Evolutionary conservation across 1,140 invertebrate species (phyloP), one percentile per base, ranked within the genome.

Genomic region (Radopholus similis): DNA sequence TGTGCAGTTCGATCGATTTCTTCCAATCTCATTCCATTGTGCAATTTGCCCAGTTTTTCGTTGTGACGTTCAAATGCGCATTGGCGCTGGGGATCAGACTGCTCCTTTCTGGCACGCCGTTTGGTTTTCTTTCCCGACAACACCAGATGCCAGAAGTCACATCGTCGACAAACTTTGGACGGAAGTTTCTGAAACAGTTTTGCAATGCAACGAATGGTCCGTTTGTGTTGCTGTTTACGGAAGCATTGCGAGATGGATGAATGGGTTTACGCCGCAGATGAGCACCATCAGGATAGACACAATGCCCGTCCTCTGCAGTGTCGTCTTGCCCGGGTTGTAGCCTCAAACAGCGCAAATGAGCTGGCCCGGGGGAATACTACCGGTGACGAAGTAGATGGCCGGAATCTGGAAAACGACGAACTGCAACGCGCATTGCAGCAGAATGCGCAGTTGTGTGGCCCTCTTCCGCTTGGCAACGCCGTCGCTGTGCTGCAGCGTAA

Each of bases 331-430:
- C 23, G 47, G 47, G 30, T 51, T 26, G 23, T 28, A 51, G 30
- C 47, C 47, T 51, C 15, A 13, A 51, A 51, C 23, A 51, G 13
- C 9, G 30, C 5, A 47, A 47, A 6, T 11, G 2, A 47, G 18
- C 26, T 47, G 26, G 1, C 5, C 18, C 4, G 23, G 18, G 30
- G 23, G 1, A 51, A 2, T 26, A 11, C 13, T 21, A 51, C 47
- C 47, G 47, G 15, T 51, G 23, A 51, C 30, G 5, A 51, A 51
- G n/a, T 51, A 51, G 30, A 51, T 23, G n/a, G 6, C 47, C 9
- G 47, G 47, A 51, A 51, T 51, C 30, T 51, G 47, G n/a, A 51
- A 51, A 28, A 51, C 47, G 1, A 51, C 47, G 30, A 51, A 51
- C 30, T 51, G 47, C 23, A 51, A 9, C 3, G 47, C 47, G n/a